phyloP scores from a whole-genome alignment of 1,140 invertebrate genomes.

The Lucilia sericata region DNA sequence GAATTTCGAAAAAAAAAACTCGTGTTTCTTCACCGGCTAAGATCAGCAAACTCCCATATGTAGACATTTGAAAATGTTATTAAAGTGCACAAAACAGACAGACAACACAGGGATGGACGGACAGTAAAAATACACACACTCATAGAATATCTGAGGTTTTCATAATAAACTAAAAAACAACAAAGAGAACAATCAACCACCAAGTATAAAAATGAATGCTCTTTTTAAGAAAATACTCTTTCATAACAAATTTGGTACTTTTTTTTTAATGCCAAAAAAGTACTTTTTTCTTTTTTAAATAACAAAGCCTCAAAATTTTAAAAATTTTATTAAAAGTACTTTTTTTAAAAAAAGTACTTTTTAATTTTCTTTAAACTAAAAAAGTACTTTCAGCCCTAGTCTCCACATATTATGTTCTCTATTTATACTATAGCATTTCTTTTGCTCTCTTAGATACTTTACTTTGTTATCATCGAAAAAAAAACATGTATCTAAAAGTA shows the following conservation, averaged over 20 bases:
- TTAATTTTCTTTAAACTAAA: too few species aligned
- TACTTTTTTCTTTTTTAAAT: too few species aligned
- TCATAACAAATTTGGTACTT: background rate
- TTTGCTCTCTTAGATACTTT: too few species aligned
- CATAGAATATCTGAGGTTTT: background rate
- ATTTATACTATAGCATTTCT: too few species aligned
- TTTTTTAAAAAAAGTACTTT: too few species aligned
- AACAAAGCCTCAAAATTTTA: too few species aligned
- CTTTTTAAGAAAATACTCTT: background rate
- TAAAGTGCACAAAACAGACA: slow-evolving; percentile 19
- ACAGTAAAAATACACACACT: background rate
- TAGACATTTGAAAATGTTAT: slow-evolving; percentile 5
- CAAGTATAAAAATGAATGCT: background rate
- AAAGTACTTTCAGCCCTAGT: too few species aligned
- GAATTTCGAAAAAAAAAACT: background rate
- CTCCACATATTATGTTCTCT: too few species aligned
- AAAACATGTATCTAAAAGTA: background rate
- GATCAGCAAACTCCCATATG: slow-evolving; percentile 28
- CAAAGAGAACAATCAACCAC: background rate
- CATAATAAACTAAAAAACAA: background rate
- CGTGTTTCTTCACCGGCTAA: slow-evolving; percentile 17
- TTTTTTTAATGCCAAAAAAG: too few species aligned
- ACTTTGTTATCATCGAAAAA: too few species aligned
- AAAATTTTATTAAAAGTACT: too few species aligned
- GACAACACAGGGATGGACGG: background rate